Evolutionary conservation across 2,888 invertebrate species (phyloP).

Genomic region (Disparrhopalites patrizii): DNA sequence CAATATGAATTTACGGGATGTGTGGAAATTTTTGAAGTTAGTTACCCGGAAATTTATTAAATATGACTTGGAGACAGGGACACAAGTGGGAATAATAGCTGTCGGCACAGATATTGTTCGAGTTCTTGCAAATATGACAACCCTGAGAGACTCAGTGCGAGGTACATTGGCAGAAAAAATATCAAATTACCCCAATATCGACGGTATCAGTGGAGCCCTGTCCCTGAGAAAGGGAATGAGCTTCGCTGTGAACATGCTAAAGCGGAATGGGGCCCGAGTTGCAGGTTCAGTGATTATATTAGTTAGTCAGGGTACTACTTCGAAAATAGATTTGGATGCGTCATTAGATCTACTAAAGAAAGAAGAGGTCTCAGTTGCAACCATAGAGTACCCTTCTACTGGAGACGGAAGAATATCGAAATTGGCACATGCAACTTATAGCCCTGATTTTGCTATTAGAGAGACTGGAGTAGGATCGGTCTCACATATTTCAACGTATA

Average conservation of each 20-base stretch:
- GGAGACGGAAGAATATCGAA: conserved; percentile 44
- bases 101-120: conserved; percentile 48
- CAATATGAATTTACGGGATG: conserved; percentile 58
- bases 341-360: conserved; percentile 53
- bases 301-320: conserved; percentile 58
- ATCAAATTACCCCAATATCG: conserved; percentile 45
- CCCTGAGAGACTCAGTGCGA: conserved; percentile 35
- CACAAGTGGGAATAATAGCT: conserved; percentile 51
- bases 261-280: conserved; percentile 47
- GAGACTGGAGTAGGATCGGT: conserved; percentile 47
- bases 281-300: conserved; percentile 58
- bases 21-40: conserved; percentile 59
- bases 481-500: conserved; percentile 46
- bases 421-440: conserved; percentile 42
- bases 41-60: conserved; percentile 61
- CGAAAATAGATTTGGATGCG: conserved; percentile 53
- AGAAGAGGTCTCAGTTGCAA: conserved; percentile 55
- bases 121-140: conserved; percentile 46
- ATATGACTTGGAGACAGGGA: conserved; percentile 54
- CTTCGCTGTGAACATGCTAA: conserved; percentile 53
- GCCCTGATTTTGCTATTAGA: conserved; percentile 45
- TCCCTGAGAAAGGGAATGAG: conserved; percentile 47
- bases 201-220: conserved; percentile 34
- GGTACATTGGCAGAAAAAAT: conserved; percentile 46
- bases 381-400: conserved; percentile 51